Evolutionary conservation across 1,140 invertebrate genomes (phyloP).

Genomic region (Palaemon carinicauda): DNA sequence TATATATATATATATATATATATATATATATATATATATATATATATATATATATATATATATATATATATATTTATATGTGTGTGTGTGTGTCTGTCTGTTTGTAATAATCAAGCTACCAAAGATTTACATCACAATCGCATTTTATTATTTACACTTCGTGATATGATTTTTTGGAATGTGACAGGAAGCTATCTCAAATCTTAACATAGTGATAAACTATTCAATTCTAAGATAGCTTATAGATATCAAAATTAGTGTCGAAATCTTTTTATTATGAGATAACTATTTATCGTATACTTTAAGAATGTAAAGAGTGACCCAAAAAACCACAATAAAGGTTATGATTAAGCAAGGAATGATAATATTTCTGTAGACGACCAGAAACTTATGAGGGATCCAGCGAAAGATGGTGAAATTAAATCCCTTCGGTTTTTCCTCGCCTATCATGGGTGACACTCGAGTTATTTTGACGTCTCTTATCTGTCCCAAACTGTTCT

Average conservation of each 20-base stretch:
- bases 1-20: neutral
- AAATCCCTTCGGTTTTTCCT: too few species aligned
- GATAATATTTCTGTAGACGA: neutral
- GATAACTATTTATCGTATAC: neutral
- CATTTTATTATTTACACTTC: too few species aligned
- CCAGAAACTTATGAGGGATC: neutral
- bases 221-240: too few species aligned
- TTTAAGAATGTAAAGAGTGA: neutral
- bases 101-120: neutral
- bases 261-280: too few species aligned
- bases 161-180: too few species aligned
- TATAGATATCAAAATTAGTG: too few species aligned
- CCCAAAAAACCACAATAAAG: neutral
- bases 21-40: neutral
- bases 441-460: neutral
- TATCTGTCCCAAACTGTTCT: neutral
- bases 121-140: too few species aligned
- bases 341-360: neutral
- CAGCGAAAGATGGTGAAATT: neutral
- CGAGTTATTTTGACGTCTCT: too few species aligned
- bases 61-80: conserved; percentile 4
- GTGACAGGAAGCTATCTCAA: too few species aligned
- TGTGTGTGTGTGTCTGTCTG: conserved; percentile 7
- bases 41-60: conserved; percentile 4
- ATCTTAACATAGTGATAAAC: too few species aligned